Base-by-base conservation (phyloP, 2,797 vertebrate genomes). In the Simalia tracyae region DNA sequence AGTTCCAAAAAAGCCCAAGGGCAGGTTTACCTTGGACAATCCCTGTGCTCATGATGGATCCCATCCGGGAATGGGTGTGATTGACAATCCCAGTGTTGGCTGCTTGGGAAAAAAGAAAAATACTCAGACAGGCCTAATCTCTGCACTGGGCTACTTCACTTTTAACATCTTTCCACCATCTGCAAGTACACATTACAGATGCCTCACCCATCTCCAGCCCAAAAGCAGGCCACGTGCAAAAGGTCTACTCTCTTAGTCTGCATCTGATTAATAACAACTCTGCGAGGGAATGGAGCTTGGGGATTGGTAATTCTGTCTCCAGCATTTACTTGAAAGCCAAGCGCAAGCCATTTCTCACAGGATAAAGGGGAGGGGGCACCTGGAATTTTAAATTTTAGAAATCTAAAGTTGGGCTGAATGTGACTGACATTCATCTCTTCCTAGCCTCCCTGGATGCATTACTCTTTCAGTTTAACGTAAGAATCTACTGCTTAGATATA, bases 41-140 rank as follows among this genome's bases (percentile, higher is more conserved):
- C 95, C 99, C 99, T 76, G 99, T 99, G 98, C 99, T 99, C 99
- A 99, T 99, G 97, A 99, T 99, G 97, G 99, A 99, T 97, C 99
- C 99, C 98, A 99, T 99, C 98, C 99, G 98, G 96, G 99, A 99
- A 98, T 99, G 99, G 95, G 98, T 99, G 97, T 99, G 99, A 97
- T 99, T 99, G 97, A 99, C 99, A 95, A 99, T 99, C 95, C 99
- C 99, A 3, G 98, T 98, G 98, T 99, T 99, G 97, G 99, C 98
- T 98, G 97, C 85, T 94, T 94, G 84, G 92, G 96, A 95, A 93
- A 26, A 31, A 89, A n/a, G 59, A 57, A 36, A 46, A 87, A 89
- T 7, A 88, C 56, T 81, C 81, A 88, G 72, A 84, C 42, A 85
- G 17, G 61, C 54, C 28, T 50, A 76, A 56, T 88, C 59, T 84